Percentiles rank a stretch among this genome's conserved stretches.
Evolutionary conservation across 2,888 invertebrate species (phyloP).

Genomic region (Daptonema setosum): DNA sequence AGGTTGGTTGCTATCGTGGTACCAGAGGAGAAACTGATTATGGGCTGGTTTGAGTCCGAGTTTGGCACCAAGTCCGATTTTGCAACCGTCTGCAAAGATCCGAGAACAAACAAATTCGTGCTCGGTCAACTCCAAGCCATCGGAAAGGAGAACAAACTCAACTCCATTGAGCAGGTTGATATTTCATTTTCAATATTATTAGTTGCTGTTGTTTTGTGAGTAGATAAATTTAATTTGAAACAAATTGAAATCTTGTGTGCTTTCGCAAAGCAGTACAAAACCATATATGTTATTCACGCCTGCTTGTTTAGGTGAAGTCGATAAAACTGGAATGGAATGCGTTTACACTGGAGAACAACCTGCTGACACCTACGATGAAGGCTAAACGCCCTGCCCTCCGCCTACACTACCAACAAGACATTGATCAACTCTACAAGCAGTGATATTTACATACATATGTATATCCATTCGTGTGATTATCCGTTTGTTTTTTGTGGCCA

Average conservation of each 20-base stretch:
- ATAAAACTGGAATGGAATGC: slow-evolving; percentile 77
- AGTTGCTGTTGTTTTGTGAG: neutral
- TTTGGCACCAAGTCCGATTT: neutral
- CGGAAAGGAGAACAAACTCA: slow-evolving; percentile 43
- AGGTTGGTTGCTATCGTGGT: slow-evolving; percentile 74
- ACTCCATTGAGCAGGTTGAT: neutral
- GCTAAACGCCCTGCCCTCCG: slow-evolving; percentile 49
- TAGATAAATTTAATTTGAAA: neutral
- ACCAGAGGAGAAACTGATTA: slow-evolving; percentile 48
- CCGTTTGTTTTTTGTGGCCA: too few species aligned
- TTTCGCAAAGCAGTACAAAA: too few species aligned
- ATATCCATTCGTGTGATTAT: too few species aligned
- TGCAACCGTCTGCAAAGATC: neutral
- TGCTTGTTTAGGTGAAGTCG: slow-evolving; percentile 49
- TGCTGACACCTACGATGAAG: slow-evolving; percentile 83
- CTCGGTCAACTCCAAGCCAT: slow-evolving; percentile 68
- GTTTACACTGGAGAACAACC: slow-evolving; percentile 83
- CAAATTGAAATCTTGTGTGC: neutral
- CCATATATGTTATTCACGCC: too few species aligned
- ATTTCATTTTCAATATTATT: neutral
- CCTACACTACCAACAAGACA: neutral
- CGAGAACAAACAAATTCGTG: neutral
- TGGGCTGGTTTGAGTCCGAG: neutral
- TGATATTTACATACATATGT: too few species aligned
- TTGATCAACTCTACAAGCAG: neutral